A percentile compares a stretch with the other conserved stretches of the same genome.
These are phyloP conservation scores for Myxocyprinus asiaticus DNA, from an alignment of 2,113 vertebrate genomes.

Conservation along the genomic window DNA sequence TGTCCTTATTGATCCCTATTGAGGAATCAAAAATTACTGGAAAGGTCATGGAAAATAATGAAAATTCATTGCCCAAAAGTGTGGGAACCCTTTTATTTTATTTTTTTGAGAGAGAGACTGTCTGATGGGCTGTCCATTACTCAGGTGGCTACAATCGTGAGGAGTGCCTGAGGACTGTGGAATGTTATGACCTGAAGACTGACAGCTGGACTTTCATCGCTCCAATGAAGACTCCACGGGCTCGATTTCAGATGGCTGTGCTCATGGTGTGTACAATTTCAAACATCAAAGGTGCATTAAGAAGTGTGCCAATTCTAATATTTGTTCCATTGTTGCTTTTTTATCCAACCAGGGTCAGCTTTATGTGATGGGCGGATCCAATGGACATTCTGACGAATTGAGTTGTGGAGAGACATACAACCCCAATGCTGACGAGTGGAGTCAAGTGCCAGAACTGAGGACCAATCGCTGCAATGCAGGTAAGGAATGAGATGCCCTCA, in stretches of 20 bases:
- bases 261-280: conserved; percentile 80
- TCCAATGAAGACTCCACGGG: conserved; percentile 94
- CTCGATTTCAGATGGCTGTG: conserved; percentile 97
- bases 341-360: conserved; percentile 82
- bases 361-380: conserved; percentile 95
- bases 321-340: background rate
- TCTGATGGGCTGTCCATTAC: conserved; percentile 1
- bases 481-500: conserved; percentile 49
- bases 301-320: background rate
- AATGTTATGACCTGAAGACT: conserved; percentile 88
- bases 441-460: conserved; percentile 89
- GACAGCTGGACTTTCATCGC: conserved; percentile 93
- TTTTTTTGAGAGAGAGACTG: background rate
- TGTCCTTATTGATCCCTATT: no score
- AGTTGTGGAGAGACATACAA: conserved; percentile 96
- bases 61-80: no score
- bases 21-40: no score
- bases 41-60: no score
- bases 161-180: conserved; percentile 95
- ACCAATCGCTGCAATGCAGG: conserved; percentile 98
- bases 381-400: conserved; percentile 95
- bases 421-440: conserved; percentile 87
- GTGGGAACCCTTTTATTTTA: background rate
- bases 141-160: conserved; percentile 96
- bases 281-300: no score